Conservation (phyloP, 2,113 vertebrate genomes). For the Macquaria ambigua region DNA sequence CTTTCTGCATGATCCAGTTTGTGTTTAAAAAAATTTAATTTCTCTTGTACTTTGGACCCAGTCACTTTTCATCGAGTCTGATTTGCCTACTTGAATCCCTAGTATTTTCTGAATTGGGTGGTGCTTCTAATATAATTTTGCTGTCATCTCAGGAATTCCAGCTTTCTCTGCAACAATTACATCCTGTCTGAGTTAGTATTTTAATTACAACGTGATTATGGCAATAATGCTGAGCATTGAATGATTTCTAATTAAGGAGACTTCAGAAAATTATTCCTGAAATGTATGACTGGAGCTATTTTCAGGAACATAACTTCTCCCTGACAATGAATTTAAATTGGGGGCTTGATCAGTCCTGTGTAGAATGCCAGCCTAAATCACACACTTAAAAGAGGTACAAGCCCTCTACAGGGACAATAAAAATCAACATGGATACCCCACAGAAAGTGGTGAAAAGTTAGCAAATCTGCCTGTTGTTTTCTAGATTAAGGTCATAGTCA, state of each 20-base stretch:
- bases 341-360: constrained; percentile 24
- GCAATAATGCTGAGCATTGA: constrained; percentile 70
- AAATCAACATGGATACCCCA: constrained; percentile 31
- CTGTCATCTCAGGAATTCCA: constrained; percentile 47
- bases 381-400: constrained; percentile 19
- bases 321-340: constrained; percentile 45
- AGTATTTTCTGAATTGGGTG: constrained; percentile 36
- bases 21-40: constrained; percentile 19
- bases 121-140: constrained; percentile 42
- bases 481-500: constrained; percentile 44
- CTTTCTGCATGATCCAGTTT: constrained; percentile 15
- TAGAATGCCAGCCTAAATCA: constrained; percentile 38
- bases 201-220: constrained; percentile 77
- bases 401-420: constrained; percentile 27
- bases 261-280: constrained; percentile 65
- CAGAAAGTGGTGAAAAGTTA: constrained; percentile 28
- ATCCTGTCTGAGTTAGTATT: constrained; percentile 74
- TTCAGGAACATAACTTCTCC: constrained; percentile 16
- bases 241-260: constrained; percentile 77
- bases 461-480: constrained; percentile 37
- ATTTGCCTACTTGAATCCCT: constrained; percentile 37
- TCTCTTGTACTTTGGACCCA: constrained; percentile 15
- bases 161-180: constrained; percentile 68
- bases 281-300: constrained; percentile 52
- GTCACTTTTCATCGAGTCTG: background rate